Evolutionary conservation across 1,140 invertebrate species (phyloP), one percentile per base, ranked within the genome.

Genomic region (Lepidurus couesii): DNA sequence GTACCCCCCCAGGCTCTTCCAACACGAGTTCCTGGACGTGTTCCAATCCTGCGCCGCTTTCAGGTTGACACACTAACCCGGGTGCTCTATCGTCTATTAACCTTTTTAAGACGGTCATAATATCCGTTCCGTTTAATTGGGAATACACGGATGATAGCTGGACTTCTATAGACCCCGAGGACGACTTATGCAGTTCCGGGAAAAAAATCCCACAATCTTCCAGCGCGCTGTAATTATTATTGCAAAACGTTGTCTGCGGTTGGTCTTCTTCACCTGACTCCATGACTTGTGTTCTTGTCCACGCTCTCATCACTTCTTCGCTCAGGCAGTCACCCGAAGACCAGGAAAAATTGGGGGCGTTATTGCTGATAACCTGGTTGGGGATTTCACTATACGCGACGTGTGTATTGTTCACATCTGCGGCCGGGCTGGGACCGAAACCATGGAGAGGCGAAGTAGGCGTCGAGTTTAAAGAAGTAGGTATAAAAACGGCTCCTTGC

Each of bases 91-190:
- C 90, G 80, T 93, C 91, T 53, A 96, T 92, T 1, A 92, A 91
- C 80, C 92, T 89, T 83, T 94, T 94, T 8, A 97, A 88, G 80
- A 94, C 88, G 79, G 91, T 90, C 10, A 97, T 86, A 79, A 97
- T 94, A 74, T 93, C 90, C 73, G 90, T 89, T 0, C 91, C 90
- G 83, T 92, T 91, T 53, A 94, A 85, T 82, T 91, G 89, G 13
- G 92, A 92, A 83, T 92, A 94, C 73, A 92, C 89, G 21, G 92
- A 90, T 0, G 92, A 92, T n/a, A 95, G 84, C 24, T 90, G 89
- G 0, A 94, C 89, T 84, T 93, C 90, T 78, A 87, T 84, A 73
- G 85, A 86, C 24, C 86, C 86, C 78, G 84, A 85, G 24, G 84
- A 82, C 16, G 86, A 86, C 81, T 87, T 87, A 75, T 86, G 84